Conservation (phyloP, 2,888 invertebrate genomes). For the Sceliomorpha sp. region DNA sequence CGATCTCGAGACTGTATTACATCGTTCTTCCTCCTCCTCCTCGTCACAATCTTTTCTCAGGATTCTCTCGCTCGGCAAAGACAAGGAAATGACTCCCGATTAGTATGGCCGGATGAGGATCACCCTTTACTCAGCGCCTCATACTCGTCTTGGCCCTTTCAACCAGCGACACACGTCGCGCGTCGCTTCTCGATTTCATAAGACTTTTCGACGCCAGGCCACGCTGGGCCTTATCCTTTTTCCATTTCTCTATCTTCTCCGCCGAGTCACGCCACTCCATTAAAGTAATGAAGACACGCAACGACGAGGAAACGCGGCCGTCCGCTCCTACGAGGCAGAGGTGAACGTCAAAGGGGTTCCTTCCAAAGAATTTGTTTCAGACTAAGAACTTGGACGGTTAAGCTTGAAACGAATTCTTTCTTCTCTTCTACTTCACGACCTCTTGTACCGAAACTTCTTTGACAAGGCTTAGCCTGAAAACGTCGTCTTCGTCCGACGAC, state of each 20-base stretch:
- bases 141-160: constrained; percentile 18
- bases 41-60: constrained; percentile 31
- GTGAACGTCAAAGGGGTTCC: constrained; percentile 68
- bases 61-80: constrained; percentile 50
- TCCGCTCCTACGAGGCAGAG: constrained; percentile 58
- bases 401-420: constrained; percentile 72
- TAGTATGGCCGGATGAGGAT: constrained; percentile 53
- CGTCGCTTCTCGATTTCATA: constrained; percentile 68
- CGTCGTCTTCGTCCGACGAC: background rate
- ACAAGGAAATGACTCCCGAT: constrained; percentile 57
- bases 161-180: constrained; percentile 24
- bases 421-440: constrained; percentile 44
- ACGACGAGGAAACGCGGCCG: constrained; percentile 53
- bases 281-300: constrained; percentile 79
- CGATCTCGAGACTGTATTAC: constrained; percentile 57
- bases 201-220: constrained; percentile 63
- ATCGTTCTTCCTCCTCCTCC: constrained; percentile 54
- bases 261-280: constrained; percentile 70
- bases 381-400: constrained; percentile 66
- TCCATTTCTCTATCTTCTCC: constrained; percentile 35
- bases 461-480: constrained; percentile 31
- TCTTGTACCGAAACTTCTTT: constrained; percentile 40
- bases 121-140: constrained; percentile 34
- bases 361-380: constrained; percentile 75
- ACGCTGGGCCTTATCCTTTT: constrained; percentile 36